These are phyloP conservation scores for Orientallactaga sibirica DNA, from an alignment of 2,797 vertebrate species.

Conservation along the genomic window DNA sequence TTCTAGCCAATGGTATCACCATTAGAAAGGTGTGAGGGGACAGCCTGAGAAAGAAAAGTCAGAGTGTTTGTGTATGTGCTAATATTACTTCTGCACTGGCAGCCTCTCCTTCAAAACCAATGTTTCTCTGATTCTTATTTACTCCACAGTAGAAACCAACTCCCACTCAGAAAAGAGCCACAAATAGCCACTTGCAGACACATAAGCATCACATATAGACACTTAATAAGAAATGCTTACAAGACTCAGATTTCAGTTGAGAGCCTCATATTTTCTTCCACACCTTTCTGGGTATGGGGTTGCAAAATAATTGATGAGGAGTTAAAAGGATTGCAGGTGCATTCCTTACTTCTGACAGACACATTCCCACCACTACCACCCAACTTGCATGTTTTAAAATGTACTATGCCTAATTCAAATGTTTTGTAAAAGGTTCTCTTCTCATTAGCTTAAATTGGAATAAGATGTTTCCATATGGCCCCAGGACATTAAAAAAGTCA, in stretches of 20 bases:
- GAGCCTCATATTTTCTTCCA: not conserved
- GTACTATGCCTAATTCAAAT: not conserved
- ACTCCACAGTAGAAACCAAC: constrained; percentile 56
- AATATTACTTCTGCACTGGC: not conserved
- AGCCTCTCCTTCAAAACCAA: constrained; percentile 19
- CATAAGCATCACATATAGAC: not conserved
- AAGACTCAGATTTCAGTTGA: constrained; percentile 3
- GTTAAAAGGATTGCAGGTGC: not conserved
- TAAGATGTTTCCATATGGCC: constrained; percentile 78
- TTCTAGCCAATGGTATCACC: not conserved
- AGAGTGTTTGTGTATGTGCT: not conserved
- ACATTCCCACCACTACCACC: not conserved
- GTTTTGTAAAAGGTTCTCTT: constrained; percentile 63
- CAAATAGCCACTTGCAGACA: not conserved
- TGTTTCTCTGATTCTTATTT: constrained; percentile 49
- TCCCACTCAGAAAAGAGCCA: constrained; percentile 46
- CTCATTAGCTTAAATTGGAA: constrained; percentile 69
- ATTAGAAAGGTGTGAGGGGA: not conserved
- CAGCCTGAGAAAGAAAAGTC: not conserved
- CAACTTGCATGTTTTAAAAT: not conserved
- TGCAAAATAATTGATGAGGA: constrained; percentile 19
- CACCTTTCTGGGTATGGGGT: not conserved
- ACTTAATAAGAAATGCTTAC: not conserved
- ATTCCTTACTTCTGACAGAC: not conserved
- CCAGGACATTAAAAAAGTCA: constrained; percentile 73